Base-by-base conservation (phyloP, 2,797 vertebrate species). In the Micrastur ruficollis region DNA sequence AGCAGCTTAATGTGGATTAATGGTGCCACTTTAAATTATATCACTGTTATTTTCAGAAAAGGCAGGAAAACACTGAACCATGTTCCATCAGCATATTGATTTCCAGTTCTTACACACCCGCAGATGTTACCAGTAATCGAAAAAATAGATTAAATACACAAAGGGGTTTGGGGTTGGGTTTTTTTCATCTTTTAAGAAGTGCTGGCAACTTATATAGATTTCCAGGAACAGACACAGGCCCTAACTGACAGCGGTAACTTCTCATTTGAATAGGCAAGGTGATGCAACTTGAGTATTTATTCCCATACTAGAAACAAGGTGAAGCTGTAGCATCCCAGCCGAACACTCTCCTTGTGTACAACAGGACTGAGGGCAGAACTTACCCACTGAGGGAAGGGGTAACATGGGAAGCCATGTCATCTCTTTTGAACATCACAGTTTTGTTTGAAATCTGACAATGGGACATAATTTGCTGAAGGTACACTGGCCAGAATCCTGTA, bases 21-120 rank as follows among this genome's bases (percentile, higher is more conserved):
- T 85, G 73, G 22, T 84, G 56, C 61, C 78, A 85, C 25, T 92
- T 89, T 85, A 87, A 90, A 89, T 94, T 90, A 82, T 80, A 92
- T 74, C 61, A 91, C 44, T 73, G 10, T 49, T 83, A 49, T 80
- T 93, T 93, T 92, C 74, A 95, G 74, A 85, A 93, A 87, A 92
- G 34, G 36, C 56, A 94, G 68, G 56, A 90, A 90, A 92, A 92
- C 46, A 38, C 52, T 71, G 55, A 81, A 71, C 15, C 21, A 12
- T 67, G 17, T 75, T 80, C 40, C 23, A n/a, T 61, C 29, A 92
- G 22, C 20, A 72, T 61, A 53, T 36, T 80, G 61, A 85, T 87
- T 90, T 73, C 80, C 36, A 75, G 42, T 46, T 62, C 36, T 83
- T 38, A 75, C 38, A 75, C 3, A 38, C 3, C 9, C 26, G 87